These are phyloP conservation scores for Linhomoeus sp. DNA, from an alignment of 2,888 invertebrate genomes.

Conservation along the genomic window DNA sequence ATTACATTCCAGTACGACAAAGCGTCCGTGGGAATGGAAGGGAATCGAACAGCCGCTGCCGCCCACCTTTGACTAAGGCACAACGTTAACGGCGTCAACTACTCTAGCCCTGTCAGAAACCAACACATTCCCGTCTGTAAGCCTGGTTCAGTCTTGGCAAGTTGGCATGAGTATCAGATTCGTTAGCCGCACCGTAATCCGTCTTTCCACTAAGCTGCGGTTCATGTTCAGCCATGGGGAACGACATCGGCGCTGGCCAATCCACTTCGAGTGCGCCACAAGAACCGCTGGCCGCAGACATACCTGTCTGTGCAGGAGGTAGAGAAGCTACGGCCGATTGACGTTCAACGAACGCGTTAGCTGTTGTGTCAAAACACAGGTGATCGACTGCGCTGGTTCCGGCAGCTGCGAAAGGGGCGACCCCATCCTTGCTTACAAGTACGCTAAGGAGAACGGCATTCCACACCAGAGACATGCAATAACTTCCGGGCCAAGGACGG, in stretches of 20 bases:
- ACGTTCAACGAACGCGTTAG: no score
- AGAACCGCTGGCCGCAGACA: constrained; percentile 33
- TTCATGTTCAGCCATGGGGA: constrained; percentile 36
- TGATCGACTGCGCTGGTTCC: constrained; percentile 33
- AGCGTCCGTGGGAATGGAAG: constrained; percentile 16
- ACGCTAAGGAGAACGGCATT: constrained; percentile 33
- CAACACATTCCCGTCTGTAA: constrained; percentile 32
- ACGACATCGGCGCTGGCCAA: constrained; percentile 35
- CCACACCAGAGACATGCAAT: constrained; percentile 36
- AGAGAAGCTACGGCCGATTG: no score
- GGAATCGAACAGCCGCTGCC: constrained; percentile 23
- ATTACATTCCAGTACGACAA: constrained; percentile 13
- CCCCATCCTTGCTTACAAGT: constrained; percentile 30
- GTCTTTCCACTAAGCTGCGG: constrained; percentile 30
- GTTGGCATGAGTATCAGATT: not conserved
- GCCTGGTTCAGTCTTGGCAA: not conserved
- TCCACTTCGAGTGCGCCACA: constrained; percentile 33
- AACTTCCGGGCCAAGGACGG: constrained; percentile 36
- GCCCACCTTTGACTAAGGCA: constrained; percentile 33
- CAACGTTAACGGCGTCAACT: constrained; percentile 31
- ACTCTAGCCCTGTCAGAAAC: constrained; percentile 32
- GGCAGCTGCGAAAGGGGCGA: constrained; percentile 31
- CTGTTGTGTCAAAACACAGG: constrained; percentile 19
- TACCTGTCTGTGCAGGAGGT: constrained; percentile 30
- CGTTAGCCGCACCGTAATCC: not conserved